phyloP scores from a whole-genome alignment of 2,113 vertebrate genomes.

The Chrysochloris asiatica region DNA sequence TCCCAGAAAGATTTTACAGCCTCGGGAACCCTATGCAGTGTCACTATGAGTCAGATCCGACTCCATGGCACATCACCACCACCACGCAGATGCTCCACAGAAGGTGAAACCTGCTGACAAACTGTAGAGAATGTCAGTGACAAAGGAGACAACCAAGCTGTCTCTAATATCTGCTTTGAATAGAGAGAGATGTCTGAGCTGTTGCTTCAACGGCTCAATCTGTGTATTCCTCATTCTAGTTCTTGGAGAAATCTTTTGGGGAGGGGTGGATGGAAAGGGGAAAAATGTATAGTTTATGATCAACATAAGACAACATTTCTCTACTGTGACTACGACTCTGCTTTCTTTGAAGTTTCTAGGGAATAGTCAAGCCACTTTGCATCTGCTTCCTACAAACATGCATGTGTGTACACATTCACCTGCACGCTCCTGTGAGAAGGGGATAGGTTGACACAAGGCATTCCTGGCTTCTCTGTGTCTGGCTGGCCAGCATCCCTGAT shows the following conservation, averaged over 20 bases:
- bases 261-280: rapidly evolving
- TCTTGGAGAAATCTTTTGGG: not conserved
- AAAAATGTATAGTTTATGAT: not conserved
- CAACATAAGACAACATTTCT: not conserved
- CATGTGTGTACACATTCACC: rapidly evolving
- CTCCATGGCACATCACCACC: too few relatives aligned
- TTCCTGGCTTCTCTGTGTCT: not conserved
- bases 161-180: rapidly evolving
- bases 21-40: too few relatives aligned
- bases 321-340: too few relatives aligned
- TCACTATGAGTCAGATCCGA: too few relatives aligned
- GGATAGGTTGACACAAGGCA: not conserved
- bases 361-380: not conserved
- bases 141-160: rapidly evolving
- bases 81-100: not conserved
- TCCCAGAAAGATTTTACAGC: too few relatives aligned
- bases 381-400: rapidly evolving
- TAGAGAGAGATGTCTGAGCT: not conserved
- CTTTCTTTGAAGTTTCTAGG: rapidly evolving
- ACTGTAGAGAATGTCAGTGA: not conserved
- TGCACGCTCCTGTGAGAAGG: rapidly evolving
- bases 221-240: too few relatives aligned
- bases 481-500: not conserved
- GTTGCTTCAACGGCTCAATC: not conserved
- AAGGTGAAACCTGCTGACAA: too few relatives aligned